A percentile compares a stretch with the other conserved stretches of the same genome.
Evolutionary conservation across 2,797 vertebrate species (phyloP).

Genomic region (Hoplostethus mediterraneus): DNA sequence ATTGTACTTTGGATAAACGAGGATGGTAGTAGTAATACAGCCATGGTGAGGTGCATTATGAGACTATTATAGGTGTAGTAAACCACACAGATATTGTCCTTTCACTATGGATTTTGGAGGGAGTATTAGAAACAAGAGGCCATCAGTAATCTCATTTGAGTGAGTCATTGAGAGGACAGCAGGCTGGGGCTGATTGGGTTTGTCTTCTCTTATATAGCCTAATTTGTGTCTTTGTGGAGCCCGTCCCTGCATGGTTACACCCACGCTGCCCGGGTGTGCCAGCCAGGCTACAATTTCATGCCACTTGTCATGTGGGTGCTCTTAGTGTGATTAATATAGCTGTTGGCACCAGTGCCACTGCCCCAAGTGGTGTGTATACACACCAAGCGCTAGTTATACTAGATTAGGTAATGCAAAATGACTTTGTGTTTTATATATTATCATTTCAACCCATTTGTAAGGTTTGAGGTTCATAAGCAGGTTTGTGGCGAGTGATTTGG

Average conservation of each 20-base stretch:
- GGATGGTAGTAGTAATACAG: background rate
- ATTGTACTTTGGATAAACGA: conserved; percentile 3
- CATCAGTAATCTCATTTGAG: conserved; percentile 20
- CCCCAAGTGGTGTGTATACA: conserved; percentile 26
- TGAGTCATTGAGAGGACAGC: conserved; percentile 35
- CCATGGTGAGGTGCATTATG: background rate
- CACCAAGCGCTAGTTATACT: conserved; percentile 44
- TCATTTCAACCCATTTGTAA: conserved; percentile 14
- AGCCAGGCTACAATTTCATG: conserved; percentile 60
- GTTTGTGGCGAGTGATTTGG: background rate
- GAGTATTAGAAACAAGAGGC: conserved; percentile 16
- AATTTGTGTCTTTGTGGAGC: conserved; percentile 40
- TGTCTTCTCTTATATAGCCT: conserved; percentile 21
- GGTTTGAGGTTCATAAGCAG: background rate
- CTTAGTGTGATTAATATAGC: conserved; percentile 64
- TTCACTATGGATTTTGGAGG: conserved; percentile 25
- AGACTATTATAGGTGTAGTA: background rate
- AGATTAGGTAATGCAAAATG: conserved; percentile 33
- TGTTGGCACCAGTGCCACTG: conserved; percentile 40
- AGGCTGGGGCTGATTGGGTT: conserved; percentile 1
- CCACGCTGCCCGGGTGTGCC: conserved; percentile 29
- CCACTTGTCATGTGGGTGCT: conserved; percentile 49
- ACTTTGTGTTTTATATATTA: conserved; percentile 9
- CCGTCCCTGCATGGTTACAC: conserved; percentile 20
- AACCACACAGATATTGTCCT: conserved; percentile 2